phyloP scores from a whole-genome alignment of 2,113 vertebrate species.

The Ovis canadensis region DNA sequence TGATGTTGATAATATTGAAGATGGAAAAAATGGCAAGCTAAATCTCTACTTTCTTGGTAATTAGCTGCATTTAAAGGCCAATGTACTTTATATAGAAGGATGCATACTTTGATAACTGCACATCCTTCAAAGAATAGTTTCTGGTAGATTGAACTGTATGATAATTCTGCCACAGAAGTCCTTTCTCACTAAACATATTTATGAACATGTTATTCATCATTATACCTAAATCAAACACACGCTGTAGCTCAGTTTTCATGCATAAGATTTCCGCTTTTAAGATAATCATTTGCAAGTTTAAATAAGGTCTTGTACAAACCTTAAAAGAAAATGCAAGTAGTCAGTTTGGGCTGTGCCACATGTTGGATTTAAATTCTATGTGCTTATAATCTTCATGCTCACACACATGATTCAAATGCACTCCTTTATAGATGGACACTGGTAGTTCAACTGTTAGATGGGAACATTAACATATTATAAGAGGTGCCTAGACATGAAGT shows the following conservation, averaged over 20 bases:
- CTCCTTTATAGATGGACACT: background rate
- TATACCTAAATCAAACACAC: background rate
- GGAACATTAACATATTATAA: background rate
- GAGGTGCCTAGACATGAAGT: background rate
- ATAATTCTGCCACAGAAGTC: background rate
- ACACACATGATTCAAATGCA: background rate
- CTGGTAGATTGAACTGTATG: background rate
- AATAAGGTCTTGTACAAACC: background rate
- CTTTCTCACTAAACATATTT: background rate
- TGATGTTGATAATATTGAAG: background rate
- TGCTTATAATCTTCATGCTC: background rate
- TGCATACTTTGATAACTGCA: background rate
- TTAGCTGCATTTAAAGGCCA: slow-evolving; percentile 9
- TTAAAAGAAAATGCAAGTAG: background rate
- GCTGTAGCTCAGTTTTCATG: background rate
- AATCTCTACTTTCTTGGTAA: slow-evolving; percentile 2
- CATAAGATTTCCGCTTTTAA: background rate
- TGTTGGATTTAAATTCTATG: background rate
- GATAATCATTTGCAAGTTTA: slow-evolving; percentile 21
- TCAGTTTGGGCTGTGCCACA: background rate
- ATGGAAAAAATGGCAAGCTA: background rate
- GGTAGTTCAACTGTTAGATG: background rate
- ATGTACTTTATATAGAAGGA: background rate
- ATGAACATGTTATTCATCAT: background rate
- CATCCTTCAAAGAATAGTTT: background rate